phyloP scores from a whole-genome alignment of 2,113 vertebrate genomes.

The Puma concolor region DNA sequence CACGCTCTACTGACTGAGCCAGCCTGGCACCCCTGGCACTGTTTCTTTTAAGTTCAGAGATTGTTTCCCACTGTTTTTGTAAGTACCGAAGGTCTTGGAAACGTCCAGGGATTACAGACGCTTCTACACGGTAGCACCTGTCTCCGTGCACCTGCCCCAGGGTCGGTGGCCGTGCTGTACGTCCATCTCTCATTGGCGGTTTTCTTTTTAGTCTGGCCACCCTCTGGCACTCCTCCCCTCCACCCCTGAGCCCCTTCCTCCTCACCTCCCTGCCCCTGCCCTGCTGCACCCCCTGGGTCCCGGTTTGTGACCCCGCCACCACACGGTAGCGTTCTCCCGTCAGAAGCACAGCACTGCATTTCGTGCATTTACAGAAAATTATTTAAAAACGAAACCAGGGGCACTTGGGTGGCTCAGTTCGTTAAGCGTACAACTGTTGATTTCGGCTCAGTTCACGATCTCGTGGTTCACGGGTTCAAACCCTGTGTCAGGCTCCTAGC shows the following conservation, averaged over 20 bases:
- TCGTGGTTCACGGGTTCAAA: too few species aligned
- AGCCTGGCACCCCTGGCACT: neutral
- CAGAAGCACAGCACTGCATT: neutral
- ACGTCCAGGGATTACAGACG: neutral
- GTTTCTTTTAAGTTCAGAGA: constrained; percentile 12
- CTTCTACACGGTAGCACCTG: neutral
- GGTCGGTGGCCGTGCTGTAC: neutral
- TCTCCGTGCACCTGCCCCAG: neutral
- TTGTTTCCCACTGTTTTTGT: neutral
- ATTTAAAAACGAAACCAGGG: neutral
- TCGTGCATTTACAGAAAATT: neutral
- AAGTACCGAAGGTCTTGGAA: constrained; percentile 21
- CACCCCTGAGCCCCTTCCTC: neutral
- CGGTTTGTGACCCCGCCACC: neutral
- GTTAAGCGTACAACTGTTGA: too few species aligned
- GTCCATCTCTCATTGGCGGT: neutral
- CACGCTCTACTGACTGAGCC: neutral
- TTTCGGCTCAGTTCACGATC: too few species aligned
- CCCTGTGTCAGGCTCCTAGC: too few species aligned
- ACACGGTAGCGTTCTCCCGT: neutral
- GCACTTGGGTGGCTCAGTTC: too few species aligned
- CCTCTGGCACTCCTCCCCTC: neutral
- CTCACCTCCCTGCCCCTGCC: neutral
- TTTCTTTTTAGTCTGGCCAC: neutral
- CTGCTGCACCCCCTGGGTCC: neutral